Evolutionary conservation across 2,113 vertebrate genomes (phyloP).

Genomic region (Rhineura floridana): DNA sequence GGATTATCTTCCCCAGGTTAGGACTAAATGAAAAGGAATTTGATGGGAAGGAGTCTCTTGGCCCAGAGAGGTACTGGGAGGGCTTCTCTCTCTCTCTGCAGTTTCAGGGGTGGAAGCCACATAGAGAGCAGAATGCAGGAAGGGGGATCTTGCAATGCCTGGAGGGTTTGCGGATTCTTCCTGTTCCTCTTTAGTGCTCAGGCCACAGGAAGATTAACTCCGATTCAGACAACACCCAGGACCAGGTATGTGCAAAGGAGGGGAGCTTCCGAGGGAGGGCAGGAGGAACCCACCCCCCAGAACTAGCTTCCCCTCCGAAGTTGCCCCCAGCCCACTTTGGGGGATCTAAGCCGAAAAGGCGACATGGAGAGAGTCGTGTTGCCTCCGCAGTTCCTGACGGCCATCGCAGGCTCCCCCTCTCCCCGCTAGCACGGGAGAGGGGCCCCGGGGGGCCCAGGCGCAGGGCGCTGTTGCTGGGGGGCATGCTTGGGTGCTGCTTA

Average conservation of each 20-base stretch:
- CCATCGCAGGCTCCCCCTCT: too few relatives aligned
- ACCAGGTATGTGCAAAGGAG: not conserved
- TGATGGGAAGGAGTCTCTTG: not conserved
- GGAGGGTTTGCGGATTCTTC: constrained; percentile 57
- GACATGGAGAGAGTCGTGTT: not conserved
- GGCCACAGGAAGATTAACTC: not conserved
- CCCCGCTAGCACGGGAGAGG: rapidly evolving
- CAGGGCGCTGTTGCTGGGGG: constrained; percentile 29
- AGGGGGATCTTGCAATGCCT: constrained; percentile 71
- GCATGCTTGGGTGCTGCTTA: too few relatives aligned
- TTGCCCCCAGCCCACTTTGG: not conserved
- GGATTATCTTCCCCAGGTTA: too few relatives aligned
- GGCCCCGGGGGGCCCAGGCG: rapidly evolving
- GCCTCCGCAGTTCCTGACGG: not conserved
- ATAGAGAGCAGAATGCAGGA: constrained; percentile 52
- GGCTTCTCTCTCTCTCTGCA: not conserved
- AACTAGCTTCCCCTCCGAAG: too few relatives aligned
- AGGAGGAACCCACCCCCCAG: not conserved
- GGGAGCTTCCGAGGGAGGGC: not conserved
- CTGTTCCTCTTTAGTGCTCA: constrained; percentile 32
- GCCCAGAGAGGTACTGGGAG: not conserved
- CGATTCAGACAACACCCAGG: not conserved
- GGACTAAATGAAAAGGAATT: not conserved
- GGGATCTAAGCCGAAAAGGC: not conserved
- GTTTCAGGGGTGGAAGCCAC: not conserved